Percentiles rank a stretch among this genome's conserved stretches.
Evolutionary conservation across 2,888 invertebrate species (phyloP).

Genomic region (Adineta ricciae): DNA sequence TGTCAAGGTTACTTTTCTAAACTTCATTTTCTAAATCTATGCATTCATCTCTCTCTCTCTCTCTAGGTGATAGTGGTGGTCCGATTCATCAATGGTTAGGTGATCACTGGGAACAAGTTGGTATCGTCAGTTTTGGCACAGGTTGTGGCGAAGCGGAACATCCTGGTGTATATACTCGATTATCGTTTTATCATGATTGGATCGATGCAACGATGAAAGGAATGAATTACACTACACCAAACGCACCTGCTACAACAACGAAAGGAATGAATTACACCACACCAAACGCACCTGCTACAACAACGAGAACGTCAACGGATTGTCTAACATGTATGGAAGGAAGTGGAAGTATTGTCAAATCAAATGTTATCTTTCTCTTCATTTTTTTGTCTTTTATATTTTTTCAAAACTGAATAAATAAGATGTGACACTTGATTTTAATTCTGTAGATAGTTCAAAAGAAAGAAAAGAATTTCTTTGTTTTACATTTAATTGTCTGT

Average conservation of each 20-base stretch:
- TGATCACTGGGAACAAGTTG: not conserved
- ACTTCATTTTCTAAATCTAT: not conserved
- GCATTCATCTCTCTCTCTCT: too few relatives aligned
- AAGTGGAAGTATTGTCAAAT: not conserved
- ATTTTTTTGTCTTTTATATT: not conserved
- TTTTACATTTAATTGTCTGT: too few relatives aligned
- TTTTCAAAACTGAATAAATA: not conserved
- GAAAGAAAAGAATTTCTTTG: too few relatives aligned
- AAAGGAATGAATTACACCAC: too few relatives aligned
- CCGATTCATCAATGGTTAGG: too few relatives aligned
- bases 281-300: too few relatives aligned
- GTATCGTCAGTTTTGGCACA: not conserved
- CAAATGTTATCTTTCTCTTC: not conserved
- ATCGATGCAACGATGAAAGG: not conserved
- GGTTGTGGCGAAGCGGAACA: not conserved
- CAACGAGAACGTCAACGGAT: not conserved
- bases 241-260: too few relatives aligned
- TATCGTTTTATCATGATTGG: not conserved
- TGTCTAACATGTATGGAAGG: not conserved
- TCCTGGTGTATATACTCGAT: not conserved
- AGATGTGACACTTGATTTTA: too few relatives aligned
- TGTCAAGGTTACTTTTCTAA: not conserved
- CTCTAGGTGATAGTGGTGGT: not conserved
- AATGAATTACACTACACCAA: too few relatives aligned
- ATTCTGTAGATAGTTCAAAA: too few relatives aligned